Evolutionary conservation across 2,888 invertebrate species (phyloP), one percentile per base, ranked within the genome.

Genomic region (Cactoblastis cactorum): DNA sequence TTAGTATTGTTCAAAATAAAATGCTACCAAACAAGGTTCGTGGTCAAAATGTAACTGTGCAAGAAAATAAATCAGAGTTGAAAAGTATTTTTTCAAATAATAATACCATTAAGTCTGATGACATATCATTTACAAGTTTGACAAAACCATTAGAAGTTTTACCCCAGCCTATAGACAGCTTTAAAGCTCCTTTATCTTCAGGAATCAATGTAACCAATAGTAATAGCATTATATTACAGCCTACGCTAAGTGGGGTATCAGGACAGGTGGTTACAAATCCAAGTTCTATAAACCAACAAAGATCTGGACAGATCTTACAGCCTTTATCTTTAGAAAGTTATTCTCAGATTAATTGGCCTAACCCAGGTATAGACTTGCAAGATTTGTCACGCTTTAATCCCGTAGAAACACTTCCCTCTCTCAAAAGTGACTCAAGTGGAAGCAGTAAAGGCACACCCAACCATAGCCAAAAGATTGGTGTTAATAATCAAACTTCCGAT

Each of bases 271-370:
- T 64, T 5, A 67, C 56, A 50, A 57, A 68, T 3, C 70, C 55
- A 56, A 41, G 54, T 22, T 54, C 63, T 47, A 54, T 63, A 50
- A 71, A 43, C 56, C 77, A 78, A 55, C 74, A 78, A 55, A 80
- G 77, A 53, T 62, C 75, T 28, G 72, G 70, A n/a, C 90, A 90
- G 77, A 90, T 90, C 62, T 63, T 90, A 50, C 87, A 90, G 58
- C 90, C 90, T 0, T 61, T 90, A 22, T 86, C 90, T 5, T 64
- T 90, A 57, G 90, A 90, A 62, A 83, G 88, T 58, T 89, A 80
- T 63, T 90, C 91, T 0, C 87, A 91, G 69, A 92, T 92, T 39
- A 92, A 92, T 66, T 92, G 92, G 92, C 92, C 92, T 2, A 91
- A 92, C 67, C 92, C 92, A 11, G 92, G 92, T 17, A 82, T 90